A percentile compares a stretch with the other conserved stretches of the same genome.
phyloP scores from a whole-genome alignment of 2,888 invertebrate genomes.

The Andricus quercusramuli region DNA sequence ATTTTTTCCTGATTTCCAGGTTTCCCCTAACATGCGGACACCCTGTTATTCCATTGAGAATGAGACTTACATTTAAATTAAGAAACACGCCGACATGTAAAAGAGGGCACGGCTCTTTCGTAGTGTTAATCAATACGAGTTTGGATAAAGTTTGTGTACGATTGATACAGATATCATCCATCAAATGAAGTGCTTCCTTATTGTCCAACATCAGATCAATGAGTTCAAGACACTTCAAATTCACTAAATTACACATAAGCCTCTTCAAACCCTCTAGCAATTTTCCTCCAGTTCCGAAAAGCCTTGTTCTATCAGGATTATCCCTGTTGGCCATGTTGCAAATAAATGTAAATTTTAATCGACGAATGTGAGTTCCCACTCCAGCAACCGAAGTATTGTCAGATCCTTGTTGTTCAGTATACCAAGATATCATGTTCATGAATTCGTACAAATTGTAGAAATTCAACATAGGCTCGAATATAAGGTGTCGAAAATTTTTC shows the following conservation, averaged over 20 bases:
- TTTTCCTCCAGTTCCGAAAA: slow-evolving; percentile 90
- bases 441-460: slow-evolving; percentile 92
- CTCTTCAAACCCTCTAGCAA: slow-evolving; percentile 84
- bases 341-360: slow-evolving; percentile 86
- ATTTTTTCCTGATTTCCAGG: too few relatives aligned
- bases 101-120: slow-evolving; percentile 85
- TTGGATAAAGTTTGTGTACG: slow-evolving; percentile 83
- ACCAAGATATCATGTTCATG: slow-evolving; percentile 89
- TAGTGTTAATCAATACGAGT: slow-evolving; percentile 87
- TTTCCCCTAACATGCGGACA: too few relatives aligned
- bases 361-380: slow-evolving; percentile 82
- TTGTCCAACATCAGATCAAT: slow-evolving; percentile 88
- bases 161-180: slow-evolving; percentile 86
- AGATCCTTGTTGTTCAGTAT: slow-evolving; percentile 80
- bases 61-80: slow-evolving; percentile 82
- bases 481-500: slow-evolving; percentile 83
- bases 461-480: slow-evolving; percentile 87
- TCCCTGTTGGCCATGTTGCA: slow-evolving; percentile 85
- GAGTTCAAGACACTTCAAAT: slow-evolving; percentile 84
- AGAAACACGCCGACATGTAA: slow-evolving; percentile 88
- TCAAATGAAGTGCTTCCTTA: slow-evolving; percentile 84
- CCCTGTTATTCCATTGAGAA: slow-evolving; percentile 2
- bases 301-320: slow-evolving; percentile 82
- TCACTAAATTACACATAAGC: slow-evolving; percentile 84
- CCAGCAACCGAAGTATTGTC: slow-evolving; percentile 74